Percentiles rank a stretch among this genome's conserved stretches.
phyloP scores from a whole-genome alignment of 1,140 invertebrate species.

The Cataglyphis hispanica region DNA sequence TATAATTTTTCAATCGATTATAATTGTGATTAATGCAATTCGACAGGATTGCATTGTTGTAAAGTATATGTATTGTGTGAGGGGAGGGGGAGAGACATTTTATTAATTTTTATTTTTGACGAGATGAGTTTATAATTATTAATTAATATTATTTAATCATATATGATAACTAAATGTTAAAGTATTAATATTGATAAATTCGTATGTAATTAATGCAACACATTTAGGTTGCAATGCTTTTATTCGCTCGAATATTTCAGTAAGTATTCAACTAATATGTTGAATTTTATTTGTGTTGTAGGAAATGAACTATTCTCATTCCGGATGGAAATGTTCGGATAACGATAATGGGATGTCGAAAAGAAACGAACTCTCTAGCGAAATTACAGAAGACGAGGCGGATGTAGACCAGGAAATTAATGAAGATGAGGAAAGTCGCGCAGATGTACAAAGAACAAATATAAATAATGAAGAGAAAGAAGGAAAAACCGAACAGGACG shows the following conservation, averaged over 20 bases:
- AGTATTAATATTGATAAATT: conserved; percentile 17
- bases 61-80: neutral
- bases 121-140: neutral
- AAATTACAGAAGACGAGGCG: conserved; percentile 25
- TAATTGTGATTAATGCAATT: neutral
- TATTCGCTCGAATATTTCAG: neutral
- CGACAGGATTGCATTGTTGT: neutral
- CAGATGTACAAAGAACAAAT: conserved; percentile 1
- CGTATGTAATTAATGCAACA: neutral
- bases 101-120: neutral
- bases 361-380: conserved; percentile 54
- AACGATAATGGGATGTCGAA: conserved; percentile 63
- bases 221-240: neutral
- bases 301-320: conserved; percentile 54
- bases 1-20: conserved; percentile 13
- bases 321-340: conserved; percentile 32
- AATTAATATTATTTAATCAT: no score
- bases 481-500: conserved; percentile 38
- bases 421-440: conserved; percentile 56
- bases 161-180: neutral
- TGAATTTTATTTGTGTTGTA: conserved; percentile 16
- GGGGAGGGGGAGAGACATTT: neutral
- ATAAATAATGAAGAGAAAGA: conserved; percentile 20
- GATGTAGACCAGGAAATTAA: conserved; percentile 69
- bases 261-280: neutral